Evolutionary conservation across 1,140 invertebrate species (phyloP).

Genomic region (Nymphalis io): DNA sequence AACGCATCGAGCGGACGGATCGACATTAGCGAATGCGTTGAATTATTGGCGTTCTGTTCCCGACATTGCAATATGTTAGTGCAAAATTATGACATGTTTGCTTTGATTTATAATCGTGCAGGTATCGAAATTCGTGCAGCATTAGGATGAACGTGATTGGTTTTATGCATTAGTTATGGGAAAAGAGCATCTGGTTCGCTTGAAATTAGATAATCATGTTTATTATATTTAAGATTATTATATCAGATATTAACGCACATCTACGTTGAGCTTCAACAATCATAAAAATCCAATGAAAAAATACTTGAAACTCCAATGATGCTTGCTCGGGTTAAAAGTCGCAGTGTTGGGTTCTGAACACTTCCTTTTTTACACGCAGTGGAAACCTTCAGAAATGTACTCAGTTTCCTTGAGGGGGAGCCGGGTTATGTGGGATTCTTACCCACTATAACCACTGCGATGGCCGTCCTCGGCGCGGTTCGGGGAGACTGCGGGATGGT

Average conservation of each 20-base stretch:
- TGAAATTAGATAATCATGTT: not conserved
- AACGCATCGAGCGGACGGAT: slow-evolving; percentile 12
- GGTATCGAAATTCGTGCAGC: slow-evolving; percentile 9
- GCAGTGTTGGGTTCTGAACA: too few species aligned
- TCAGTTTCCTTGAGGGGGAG: too few species aligned
- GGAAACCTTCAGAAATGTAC: too few species aligned
- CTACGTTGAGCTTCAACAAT: too few species aligned
- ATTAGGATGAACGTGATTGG: not conserved
- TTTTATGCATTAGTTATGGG: slow-evolving; percentile 7
- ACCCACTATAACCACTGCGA: too few species aligned
- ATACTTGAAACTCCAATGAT: too few species aligned
- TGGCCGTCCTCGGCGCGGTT: too few species aligned
- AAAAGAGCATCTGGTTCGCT: not conserved
- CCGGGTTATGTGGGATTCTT: too few species aligned
- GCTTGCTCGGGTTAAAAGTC: too few species aligned
- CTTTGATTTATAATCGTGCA: slow-evolving; percentile 24
- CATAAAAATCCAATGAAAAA: too few species aligned
- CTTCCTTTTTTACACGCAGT: too few species aligned
- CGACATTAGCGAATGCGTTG: slow-evolving; percentile 25
- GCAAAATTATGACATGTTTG: slow-evolving; percentile 27
- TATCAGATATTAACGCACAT: not conserved
- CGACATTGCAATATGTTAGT: slow-evolving; percentile 28
- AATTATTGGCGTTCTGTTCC: slow-evolving; percentile 30
- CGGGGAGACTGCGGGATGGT: too few species aligned
- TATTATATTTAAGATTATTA: not conserved